Percentiles rank a stretch among this genome's conserved stretches.
Conservation (phyloP, 2,888 invertebrate species). For the Silvanus unidentatus region DNA sequence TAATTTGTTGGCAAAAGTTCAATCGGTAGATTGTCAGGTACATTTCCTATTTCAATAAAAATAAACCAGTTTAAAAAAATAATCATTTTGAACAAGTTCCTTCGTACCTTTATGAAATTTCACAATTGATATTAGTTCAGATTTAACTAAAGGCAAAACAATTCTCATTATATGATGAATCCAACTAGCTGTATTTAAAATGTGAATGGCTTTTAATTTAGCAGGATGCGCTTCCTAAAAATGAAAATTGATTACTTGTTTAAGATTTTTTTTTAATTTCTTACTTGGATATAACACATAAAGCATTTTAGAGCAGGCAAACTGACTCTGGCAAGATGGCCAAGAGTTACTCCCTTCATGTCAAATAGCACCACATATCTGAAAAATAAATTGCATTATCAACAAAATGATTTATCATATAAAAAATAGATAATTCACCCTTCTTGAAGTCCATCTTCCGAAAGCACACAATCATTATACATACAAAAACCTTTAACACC, state of each 20-base stretch:
- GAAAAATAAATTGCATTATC: too few species aligned
- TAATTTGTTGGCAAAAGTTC: slow-evolving; percentile 52
- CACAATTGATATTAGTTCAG: slow-evolving; percentile 55
- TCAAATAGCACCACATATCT: slow-evolving; percentile 61
- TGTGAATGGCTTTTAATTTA: slow-evolving; percentile 59
- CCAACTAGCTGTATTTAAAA: slow-evolving; percentile 61
- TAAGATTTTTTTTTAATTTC: slow-evolving; percentile 9
- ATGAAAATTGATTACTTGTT: neutral
- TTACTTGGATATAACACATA: slow-evolving; percentile 62
- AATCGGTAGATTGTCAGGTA: slow-evolving; percentile 40
- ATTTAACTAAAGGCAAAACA: slow-evolving; percentile 58
- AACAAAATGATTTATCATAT: slow-evolving; percentile 1
- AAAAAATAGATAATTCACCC: slow-evolving; percentile 31
- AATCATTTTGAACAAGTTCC: too few species aligned
- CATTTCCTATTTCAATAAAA: slow-evolving; percentile 33
- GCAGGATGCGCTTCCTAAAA: slow-evolving; percentile 62
- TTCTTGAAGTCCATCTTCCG: slow-evolving; percentile 52
- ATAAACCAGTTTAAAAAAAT: neutral
- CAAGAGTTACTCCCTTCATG: slow-evolving; percentile 62
- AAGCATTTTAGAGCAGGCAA: slow-evolving; percentile 58
- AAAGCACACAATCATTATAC: slow-evolving; percentile 60
- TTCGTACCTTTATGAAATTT: slow-evolving; percentile 48
- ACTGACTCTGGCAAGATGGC: slow-evolving; percentile 59
- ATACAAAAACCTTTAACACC: slow-evolving; percentile 60
- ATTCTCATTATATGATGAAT: slow-evolving; percentile 64